Conservation (phyloP, 2,797 vertebrate species). For the Lophius americanus region DNA sequence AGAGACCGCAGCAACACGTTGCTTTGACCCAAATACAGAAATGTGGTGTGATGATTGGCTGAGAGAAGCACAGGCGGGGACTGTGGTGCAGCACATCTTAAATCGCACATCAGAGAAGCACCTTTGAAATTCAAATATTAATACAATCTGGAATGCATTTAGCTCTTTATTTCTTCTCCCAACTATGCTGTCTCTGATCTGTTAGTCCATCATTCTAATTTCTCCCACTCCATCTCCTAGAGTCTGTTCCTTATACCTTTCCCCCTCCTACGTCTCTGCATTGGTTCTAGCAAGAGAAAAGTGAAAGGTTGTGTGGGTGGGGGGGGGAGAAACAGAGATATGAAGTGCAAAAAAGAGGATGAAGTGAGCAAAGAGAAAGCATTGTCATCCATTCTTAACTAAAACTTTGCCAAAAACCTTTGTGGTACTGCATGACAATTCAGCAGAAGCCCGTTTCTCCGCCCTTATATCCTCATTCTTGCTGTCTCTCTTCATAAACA, state of each 20-base stretch:
- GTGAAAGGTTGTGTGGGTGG: conserved; percentile 12
- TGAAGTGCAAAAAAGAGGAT: conserved; percentile 32
- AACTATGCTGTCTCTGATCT: conserved; percentile 27
- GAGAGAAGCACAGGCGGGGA: conserved; percentile 53
- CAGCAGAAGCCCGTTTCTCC: conserved; percentile 30
- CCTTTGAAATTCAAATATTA: conserved; percentile 80
- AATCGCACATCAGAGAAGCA: conserved; percentile 57
- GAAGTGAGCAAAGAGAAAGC: conserved; percentile 33
- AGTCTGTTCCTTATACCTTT: conserved; percentile 7
- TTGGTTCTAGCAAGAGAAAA: conserved; percentile 42
- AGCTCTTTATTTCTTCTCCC: neutral
- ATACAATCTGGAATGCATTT: conserved; percentile 55
- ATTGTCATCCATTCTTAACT: conserved; percentile 71
- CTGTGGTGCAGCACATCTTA: conserved; percentile 48
- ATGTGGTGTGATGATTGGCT: conserved; percentile 74
- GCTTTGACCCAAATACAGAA: conserved; percentile 84
- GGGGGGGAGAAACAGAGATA: conserved; percentile 21
- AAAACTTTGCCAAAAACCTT: conserved; percentile 47
- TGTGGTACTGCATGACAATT: conserved; percentile 40
- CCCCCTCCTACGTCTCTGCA: conserved; percentile 37
- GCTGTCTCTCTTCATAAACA: conserved; percentile 35
- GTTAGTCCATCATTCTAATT: conserved; percentile 16
- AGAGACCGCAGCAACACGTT: conserved; percentile 76
- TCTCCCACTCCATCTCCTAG: conserved; percentile 2
- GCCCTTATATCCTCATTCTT: conserved; percentile 36